Evolutionary conservation across 2,113 vertebrate genomes (phyloP).

Genomic region (Silurus asotus): DNA sequence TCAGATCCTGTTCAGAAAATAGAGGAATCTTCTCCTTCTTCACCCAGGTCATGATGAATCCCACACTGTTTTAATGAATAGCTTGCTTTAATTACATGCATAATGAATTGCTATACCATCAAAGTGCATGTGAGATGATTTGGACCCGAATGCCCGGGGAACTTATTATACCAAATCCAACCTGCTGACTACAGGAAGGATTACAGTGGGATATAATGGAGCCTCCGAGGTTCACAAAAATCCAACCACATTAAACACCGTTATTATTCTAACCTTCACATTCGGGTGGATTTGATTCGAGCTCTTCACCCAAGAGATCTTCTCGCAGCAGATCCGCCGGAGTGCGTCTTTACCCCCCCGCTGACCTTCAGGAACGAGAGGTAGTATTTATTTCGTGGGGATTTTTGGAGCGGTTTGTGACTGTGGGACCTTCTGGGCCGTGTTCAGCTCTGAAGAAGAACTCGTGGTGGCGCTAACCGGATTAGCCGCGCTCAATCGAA

Average conservation of each 20-base stretch:
- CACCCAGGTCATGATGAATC: neutral
- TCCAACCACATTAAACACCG: neutral
- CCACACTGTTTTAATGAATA: neutral
- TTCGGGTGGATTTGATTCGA: neutral
- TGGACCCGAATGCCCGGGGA: neutral
- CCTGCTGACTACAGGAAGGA: constrained; percentile 35
- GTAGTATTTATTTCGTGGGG: neutral
- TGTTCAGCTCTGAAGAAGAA: constrained; percentile 18
- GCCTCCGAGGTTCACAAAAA: constrained; percentile 9
- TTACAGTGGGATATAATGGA: constrained; percentile 7
- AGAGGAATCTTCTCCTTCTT: neutral
- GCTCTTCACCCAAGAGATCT: neutral
- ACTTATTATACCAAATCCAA: neutral
- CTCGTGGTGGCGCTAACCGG: constrained; percentile 53
- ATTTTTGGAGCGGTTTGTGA: neutral
- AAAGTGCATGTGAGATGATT: neutral
- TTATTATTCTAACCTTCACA: neutral
- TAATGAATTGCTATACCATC: neutral
- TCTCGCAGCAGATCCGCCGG: neutral
- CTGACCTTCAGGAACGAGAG: neutral
- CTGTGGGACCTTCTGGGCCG: neutral
- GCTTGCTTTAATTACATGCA: neutral
- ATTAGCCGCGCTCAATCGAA: constrained; percentile 57
- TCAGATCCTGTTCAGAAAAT: neutral
- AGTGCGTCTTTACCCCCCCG: neutral